A percentile compares a stretch with the other conserved stretches of the same genome.
phyloP scores from a whole-genome alignment of 2,888 invertebrate genomes.

The Sabatieria punctata region DNA sequence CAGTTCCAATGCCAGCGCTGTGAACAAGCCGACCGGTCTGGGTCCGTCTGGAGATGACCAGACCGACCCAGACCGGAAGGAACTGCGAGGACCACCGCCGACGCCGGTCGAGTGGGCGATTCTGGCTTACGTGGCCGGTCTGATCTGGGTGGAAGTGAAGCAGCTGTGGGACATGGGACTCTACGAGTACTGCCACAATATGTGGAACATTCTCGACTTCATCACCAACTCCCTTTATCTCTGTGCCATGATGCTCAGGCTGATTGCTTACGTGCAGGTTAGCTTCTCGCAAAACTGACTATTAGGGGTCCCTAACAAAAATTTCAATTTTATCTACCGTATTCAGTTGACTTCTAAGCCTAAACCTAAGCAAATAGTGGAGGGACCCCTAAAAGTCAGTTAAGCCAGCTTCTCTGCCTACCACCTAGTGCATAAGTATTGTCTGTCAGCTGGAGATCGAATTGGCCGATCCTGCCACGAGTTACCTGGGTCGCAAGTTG shows the following conservation, averaged over 20 bases:
- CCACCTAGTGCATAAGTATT: too few relatives aligned
- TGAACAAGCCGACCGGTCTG: not conserved
- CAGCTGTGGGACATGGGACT: constrained; percentile 95
- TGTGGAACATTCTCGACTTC: constrained; percentile 99
- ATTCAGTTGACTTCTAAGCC: too few relatives aligned
- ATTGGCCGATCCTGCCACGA: constrained; percentile 1
- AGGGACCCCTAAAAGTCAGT: too few relatives aligned
- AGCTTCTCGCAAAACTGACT: not conserved
- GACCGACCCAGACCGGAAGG: constrained; percentile 16
- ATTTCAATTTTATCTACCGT: too few relatives aligned
- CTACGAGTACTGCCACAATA: constrained; percentile 87
- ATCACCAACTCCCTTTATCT: constrained; percentile 94
- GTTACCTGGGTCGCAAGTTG: constrained; percentile 22
- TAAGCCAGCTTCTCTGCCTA: too few relatives aligned
- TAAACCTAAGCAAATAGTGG: too few relatives aligned
- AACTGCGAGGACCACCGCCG: constrained; percentile 61
- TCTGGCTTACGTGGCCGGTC: constrained; percentile 77
- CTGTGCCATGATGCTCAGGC: constrained; percentile 78
- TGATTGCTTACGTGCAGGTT: constrained; percentile 88
- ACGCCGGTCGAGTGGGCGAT: constrained; percentile 72
- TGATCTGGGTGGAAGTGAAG: constrained; percentile 98
- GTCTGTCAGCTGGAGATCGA: not conserved
- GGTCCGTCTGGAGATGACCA: too few relatives aligned
- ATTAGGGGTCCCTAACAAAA: too few relatives aligned
- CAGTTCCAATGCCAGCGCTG: not conserved